Evolutionary conservation across 2,888 invertebrate genomes (phyloP), one percentile per base, ranked within the genome.

Genomic region (Danaus chrysippus): DNA sequence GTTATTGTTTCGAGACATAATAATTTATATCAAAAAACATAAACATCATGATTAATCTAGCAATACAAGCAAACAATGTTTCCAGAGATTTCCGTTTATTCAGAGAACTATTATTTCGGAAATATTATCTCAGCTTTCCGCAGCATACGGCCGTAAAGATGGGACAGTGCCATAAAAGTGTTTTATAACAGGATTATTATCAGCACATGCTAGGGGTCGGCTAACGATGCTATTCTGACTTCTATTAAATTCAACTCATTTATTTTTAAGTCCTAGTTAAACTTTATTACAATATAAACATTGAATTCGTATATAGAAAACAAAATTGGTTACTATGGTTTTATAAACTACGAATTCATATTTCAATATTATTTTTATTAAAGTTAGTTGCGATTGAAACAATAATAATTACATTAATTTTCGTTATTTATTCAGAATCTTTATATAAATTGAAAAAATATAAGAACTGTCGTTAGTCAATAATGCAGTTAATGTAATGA

Each of bases 151-250:
- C 58, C 56, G 53, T 64, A 62, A 62, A 64, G 58, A 59, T 52
- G 42, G 54, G 43, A 54, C 55, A 59, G 61, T 62, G 60, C 64
- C 68, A 68, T 68, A 70, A 67, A 70, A 70, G 61, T 66, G 68
- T 68, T 67, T 68, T 68, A 70, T 70, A 59, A 58, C 64, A 49
- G 56, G 43, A 63, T 49, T 17, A 66, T 67, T 67, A 69, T 68
- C 59, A 64, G 65, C 64, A 66, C 63, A 59, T 63, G 62, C 44
- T 55, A 46, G 15, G 15, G 46, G 46, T 46, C 13, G 23, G 23
- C 23, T 15, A 46, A 15, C 13, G 46, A 13, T 46, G 46, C 46
- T 10, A 12, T 46, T 46, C n/a, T 46, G 8, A 15, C 15, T 46
- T 46, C 12, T 46, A 12, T n/a, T 46, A 46, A n/a, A 46, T 46